Evolutionary conservation across 1,140 invertebrate species (phyloP).

Genomic region (Cotesia vestalis): DNA sequence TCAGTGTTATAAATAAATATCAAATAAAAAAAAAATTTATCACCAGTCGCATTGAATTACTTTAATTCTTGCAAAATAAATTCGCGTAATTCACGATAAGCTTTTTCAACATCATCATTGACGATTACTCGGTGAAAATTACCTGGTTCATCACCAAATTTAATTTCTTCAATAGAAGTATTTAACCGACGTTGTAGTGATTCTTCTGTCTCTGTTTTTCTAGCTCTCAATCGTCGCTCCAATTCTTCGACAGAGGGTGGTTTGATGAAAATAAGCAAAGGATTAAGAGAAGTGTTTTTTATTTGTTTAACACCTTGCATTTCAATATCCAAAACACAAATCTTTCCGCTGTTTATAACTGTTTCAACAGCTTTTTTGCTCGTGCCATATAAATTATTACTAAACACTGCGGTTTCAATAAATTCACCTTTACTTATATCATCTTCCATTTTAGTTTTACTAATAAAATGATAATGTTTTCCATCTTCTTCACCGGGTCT

Average conservation of each 20-base stretch:
- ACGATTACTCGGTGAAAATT: background rate
- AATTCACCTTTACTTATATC: conserved; percentile 86
- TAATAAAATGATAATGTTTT: conserved; percentile 91
- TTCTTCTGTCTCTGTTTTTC: conserved; percentile 92
- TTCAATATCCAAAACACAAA: conserved; percentile 96
- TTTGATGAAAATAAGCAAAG: conserved; percentile 91
- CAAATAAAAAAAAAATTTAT: background rate
- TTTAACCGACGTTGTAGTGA: conserved; percentile 79
- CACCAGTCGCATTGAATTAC: conserved; percentile 40
- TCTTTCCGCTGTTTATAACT: conserved; percentile 80
- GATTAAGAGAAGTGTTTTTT: conserved; percentile 83
- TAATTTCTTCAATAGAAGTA: conserved; percentile 80
- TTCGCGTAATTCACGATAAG: conserved; percentile 82
- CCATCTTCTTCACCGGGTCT: conserved; percentile 79
- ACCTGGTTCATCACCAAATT: conserved; percentile 74
- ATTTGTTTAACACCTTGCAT: conserved; percentile 95
- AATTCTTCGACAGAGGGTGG: conserved; percentile 86
- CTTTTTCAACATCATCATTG: conserved; percentile 82
- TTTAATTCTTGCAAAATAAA: conserved; percentile 73
- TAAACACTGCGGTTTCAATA: conserved; percentile 91
- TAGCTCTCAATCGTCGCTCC: conserved; percentile 77
- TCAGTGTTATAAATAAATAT: conserved; percentile 2
- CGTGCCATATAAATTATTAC: conserved; percentile 96
- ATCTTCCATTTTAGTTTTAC: conserved; percentile 76
- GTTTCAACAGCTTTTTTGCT: conserved; percentile 83